These are phyloP conservation scores for Drosophila yakuba DNA, from an alignment of 1,140 invertebrate species.

Conservation along the genomic window DNA sequence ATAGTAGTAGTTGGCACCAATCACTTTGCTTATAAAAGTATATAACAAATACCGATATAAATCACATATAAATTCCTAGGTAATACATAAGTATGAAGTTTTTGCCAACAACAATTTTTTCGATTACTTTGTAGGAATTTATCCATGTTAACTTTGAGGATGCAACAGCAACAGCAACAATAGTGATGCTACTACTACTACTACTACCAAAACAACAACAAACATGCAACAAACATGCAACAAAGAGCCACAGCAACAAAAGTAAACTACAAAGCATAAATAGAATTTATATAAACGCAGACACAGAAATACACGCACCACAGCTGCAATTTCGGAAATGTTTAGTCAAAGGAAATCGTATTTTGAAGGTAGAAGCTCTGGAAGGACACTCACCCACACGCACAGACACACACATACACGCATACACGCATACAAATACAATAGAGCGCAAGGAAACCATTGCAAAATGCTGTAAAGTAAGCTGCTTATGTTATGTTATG, in stretches of 20 bases:
- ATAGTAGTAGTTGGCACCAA: conserved; percentile 50
- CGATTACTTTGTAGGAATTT: conserved; percentile 84
- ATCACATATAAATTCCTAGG: conserved; percentile 16
- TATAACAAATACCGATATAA: conserved; percentile 7
- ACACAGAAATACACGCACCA: conserved; percentile 22
- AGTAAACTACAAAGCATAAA: conserved; percentile 55
- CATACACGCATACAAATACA: neutral
- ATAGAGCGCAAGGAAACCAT: conserved; percentile 15
- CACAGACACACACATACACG: neutral
- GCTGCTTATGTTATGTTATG: conserved; percentile 61
- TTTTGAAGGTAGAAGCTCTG: conserved; percentile 21
- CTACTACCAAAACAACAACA: conserved; percentile 50
- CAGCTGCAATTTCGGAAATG: conserved; percentile 51
- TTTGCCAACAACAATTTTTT: conserved; percentile 38
- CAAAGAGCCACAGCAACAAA: conserved; percentile 56
- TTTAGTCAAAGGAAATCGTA: conserved; percentile 51
- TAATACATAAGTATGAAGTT: conserved; percentile 17
- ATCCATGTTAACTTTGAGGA: conserved; percentile 85
- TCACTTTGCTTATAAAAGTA: conserved; percentile 14
- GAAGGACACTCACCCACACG: conserved; percentile 23
- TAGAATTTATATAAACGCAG: conserved; percentile 67
- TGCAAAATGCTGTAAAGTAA: conserved; percentile 53
- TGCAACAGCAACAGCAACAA: conserved; percentile 51
- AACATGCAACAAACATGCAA: conserved; percentile 46
- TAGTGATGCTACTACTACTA: conserved; percentile 56